Evolutionary conservation across 2,797 vertebrate species (phyloP).

Genomic region (Pampus argenteus): DNA sequence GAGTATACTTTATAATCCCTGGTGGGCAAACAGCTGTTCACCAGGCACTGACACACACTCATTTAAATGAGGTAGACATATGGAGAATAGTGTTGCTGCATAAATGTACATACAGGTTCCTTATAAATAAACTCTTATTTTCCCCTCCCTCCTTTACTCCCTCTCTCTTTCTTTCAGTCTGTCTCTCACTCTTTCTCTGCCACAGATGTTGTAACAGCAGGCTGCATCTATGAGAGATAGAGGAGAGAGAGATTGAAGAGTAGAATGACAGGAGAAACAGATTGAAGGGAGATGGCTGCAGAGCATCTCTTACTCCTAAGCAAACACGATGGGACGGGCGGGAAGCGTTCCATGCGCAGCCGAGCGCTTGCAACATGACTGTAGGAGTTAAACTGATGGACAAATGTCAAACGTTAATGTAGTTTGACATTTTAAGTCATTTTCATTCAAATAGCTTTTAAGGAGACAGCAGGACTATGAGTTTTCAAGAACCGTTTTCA

Average conservation of each 20-base stretch:
- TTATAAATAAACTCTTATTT: conserved; percentile 63
- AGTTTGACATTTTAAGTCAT: conserved; percentile 17
- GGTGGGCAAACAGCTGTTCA: conserved; percentile 70
- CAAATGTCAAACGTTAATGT: conserved; percentile 26
- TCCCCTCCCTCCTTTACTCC: conserved; percentile 8
- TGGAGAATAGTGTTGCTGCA: conserved; percentile 59
- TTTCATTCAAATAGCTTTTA: conserved; percentile 22
- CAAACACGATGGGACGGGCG: conserved; percentile 12
- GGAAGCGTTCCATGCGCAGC: conserved; percentile 17
- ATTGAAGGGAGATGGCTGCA: conserved; percentile 51
- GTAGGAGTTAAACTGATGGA: conserved; percentile 18
- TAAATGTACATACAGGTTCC: conserved; percentile 63
- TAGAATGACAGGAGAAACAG: conserved; percentile 65
- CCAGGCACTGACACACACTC: conserved; percentile 58
- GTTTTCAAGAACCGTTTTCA: conserved; percentile 4
- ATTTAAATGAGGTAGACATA: conserved; percentile 71
- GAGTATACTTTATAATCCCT: conserved; percentile 57
- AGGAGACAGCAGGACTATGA: conserved; percentile 10
- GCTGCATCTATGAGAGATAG: conserved; percentile 53
- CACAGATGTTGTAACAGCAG: conserved; percentile 80
- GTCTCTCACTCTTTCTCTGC: conserved; percentile 37
- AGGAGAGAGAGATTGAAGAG: conserved; percentile 21
- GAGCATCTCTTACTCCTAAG: conserved; percentile 23
- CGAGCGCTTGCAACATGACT: conserved; percentile 15
- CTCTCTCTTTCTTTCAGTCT: conserved; percentile 6